A percentile compares a stretch with the other conserved stretches of the same genome.
These are phyloP conservation scores for Orgyia antiqua DNA, from an alignment of 2,888 invertebrate species.

Conservation along the genomic window DNA sequence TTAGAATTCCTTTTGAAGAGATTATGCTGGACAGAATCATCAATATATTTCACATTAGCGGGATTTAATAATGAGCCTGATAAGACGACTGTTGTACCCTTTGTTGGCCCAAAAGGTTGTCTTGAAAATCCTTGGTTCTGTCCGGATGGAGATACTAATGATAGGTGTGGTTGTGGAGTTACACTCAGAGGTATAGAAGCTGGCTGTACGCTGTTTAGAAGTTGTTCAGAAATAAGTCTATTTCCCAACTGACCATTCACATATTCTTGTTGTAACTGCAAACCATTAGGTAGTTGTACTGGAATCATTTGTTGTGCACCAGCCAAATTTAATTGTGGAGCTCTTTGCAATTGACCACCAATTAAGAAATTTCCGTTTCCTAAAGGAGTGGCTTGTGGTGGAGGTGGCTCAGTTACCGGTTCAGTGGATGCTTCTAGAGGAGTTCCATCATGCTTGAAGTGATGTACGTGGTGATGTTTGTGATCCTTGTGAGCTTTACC, in stretches of 20 bases:
- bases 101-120: conserved; percentile 44
- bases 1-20: conserved; percentile 72
- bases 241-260: conserved; percentile 82
- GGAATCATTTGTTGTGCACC: conserved; percentile 66
- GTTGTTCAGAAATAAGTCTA: conserved; percentile 76
- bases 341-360: conserved; percentile 81
- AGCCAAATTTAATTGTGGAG: conserved; percentile 73
- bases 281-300: conserved; percentile 63
- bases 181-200: conserved; percentile 30
- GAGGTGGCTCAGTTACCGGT: conserved; percentile 73
- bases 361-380: conserved; percentile 79
- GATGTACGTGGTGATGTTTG: conserved; percentile 91
- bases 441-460: conserved; percentile 85
- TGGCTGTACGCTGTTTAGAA: conserved; percentile 55
- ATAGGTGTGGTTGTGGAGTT: conserved; percentile 29
- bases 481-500: conserved; percentile 93
- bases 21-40: conserved; percentile 67
- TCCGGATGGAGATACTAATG: conserved; percentile 23
- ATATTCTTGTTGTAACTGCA: conserved; percentile 76
- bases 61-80: conserved; percentile 73
- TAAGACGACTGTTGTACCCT: conserved; percentile 52
- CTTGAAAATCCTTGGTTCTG: conserved; percentile 24
- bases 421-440: conserved; percentile 79
- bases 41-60: conserved; percentile 81
- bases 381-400: conserved; percentile 57